phyloP scores from a whole-genome alignment of 2,888 invertebrate genomes.

The Sycophila texana region DNA sequence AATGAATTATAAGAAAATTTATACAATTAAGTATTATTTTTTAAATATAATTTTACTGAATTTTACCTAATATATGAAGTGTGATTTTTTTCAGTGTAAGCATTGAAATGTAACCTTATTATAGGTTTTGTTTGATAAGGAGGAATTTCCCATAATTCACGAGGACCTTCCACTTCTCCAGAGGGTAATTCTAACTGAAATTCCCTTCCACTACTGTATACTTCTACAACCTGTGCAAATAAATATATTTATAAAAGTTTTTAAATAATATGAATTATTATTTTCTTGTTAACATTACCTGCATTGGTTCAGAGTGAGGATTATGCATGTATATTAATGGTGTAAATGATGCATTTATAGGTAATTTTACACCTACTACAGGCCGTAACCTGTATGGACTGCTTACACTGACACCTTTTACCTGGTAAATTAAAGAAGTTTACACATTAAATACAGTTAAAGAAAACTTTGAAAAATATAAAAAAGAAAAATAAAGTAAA shows the following conservation, averaged over 20 bases:
- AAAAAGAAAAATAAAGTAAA: not conserved
- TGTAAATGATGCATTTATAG: conserved; percentile 92
- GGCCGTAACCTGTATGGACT: conserved; percentile 95
- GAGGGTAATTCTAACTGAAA: conserved; percentile 91
- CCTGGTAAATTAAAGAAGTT: conserved; percentile 76
- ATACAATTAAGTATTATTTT: not conserved
- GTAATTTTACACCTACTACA: conserved; percentile 92
- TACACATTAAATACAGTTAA: conserved; percentile 18
- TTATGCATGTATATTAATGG: conserved; percentile 95
- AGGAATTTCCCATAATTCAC: conserved; percentile 92
- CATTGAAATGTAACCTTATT: conserved; percentile 89
- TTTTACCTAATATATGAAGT: conserved; percentile 87
- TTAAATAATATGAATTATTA: not conserved
- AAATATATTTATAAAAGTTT: conserved; percentile 34
- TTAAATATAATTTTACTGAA: not conserved
- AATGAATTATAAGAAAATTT: conserved; percentile 36
- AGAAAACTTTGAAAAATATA: conserved; percentile 11
- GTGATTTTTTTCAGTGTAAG: conserved; percentile 86
- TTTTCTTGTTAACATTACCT: conserved; percentile 78
- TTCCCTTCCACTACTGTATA: conserved; percentile 92
- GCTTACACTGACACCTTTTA: conserved; percentile 89
- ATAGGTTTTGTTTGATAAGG: conserved; percentile 92
- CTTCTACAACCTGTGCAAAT: conserved; percentile 81
- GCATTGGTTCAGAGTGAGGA: conserved; percentile 91
- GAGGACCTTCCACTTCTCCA: conserved; percentile 87